Evolutionary conservation across 2,888 invertebrate genomes (phyloP), one percentile per base, ranked within the genome.

Genomic region (Eristalis tenax): DNA sequence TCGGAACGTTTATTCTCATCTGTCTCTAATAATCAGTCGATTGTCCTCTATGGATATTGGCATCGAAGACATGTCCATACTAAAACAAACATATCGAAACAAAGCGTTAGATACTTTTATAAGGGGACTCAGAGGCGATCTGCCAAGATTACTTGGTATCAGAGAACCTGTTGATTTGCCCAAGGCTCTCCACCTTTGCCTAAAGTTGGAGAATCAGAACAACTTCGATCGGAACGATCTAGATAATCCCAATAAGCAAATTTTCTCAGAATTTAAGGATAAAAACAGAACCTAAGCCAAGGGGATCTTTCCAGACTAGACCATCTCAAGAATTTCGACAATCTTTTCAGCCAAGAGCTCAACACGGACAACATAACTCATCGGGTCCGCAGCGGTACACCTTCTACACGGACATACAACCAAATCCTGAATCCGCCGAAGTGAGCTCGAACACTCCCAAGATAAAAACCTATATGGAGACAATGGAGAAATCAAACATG

Each of bases 71-170:
- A 28, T 70, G 13, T 43, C 43, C 5, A 5, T 43, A 43, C n/a
- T n/a, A 43, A n/a, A 15, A n/a, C 22, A 61, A 43, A 59, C 57
- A 1, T 75, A 81, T 38, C 18, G 81, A 11, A 64, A 75, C 18
- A 82, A 82, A 15, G 81, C 73, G 0, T 26, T 82, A 0, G 70
- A 70, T 23, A 82, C 70, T 4, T 76, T 82, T 28, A 68, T 82
- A 43, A 43, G 81, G 26, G 82, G 70, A 32, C 74, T 81, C 4
- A 74, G 43, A 18, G 81, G 64, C 13, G 75, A 81, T 59, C 22
- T 81, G 13, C 75, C 75, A 6, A 68, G 74, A 5, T 40, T 75
- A 26, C 64, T 65, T 8, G 59, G 22, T 11, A 70, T 81, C 11
- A 35, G 64, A 13, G 75, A 81, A 43, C 43, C 43, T 43, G n/a